These are phyloP conservation scores for Chalcis sispes DNA, from an alignment of 2,888 invertebrate species.

Conservation along the genomic window DNA sequence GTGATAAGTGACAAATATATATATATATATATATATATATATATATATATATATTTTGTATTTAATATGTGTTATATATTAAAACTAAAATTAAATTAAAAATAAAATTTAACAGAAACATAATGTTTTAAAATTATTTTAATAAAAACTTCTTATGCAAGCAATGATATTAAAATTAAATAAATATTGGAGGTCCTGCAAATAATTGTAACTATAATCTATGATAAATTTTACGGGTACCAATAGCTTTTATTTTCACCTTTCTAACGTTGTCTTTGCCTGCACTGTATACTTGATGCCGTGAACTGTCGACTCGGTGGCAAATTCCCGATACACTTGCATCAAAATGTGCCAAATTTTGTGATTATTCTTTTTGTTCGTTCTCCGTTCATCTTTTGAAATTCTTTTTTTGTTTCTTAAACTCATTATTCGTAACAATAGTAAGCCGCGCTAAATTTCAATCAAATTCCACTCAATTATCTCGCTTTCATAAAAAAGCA, in stretches of 20 bases:
- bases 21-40: no score
- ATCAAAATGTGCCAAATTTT: slow-evolving; percentile 57
- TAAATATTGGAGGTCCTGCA: no score
- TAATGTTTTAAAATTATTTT: no score
- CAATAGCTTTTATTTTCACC: slow-evolving; percentile 50
- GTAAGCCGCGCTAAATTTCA: background rate
- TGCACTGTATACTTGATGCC: slow-evolving; percentile 65
- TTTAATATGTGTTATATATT: no score
- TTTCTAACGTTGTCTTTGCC: slow-evolving; percentile 61
- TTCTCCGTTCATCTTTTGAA: background rate
- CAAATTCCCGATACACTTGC: slow-evolving; percentile 63
- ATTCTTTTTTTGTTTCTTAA: background rate
- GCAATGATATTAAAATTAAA: no score
- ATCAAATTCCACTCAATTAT: slow-evolving; percentile 28
- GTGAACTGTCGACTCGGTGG: slow-evolving; percentile 64
- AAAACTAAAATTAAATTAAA: no score
- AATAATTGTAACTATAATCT: background rate
- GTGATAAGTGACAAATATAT: no score
- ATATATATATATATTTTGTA: no score
- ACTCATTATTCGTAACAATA: slow-evolving; percentile 3
- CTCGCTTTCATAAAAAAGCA: background rate
- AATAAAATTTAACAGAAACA: no score
- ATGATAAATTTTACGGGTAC: background rate
- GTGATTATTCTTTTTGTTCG: background rate
- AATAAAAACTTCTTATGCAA: no score